Percentiles rank a stretch among this genome's conserved stretches.
phyloP scores from a whole-genome alignment of 2,888 invertebrate species.

The Cerastoderma edule region DNA sequence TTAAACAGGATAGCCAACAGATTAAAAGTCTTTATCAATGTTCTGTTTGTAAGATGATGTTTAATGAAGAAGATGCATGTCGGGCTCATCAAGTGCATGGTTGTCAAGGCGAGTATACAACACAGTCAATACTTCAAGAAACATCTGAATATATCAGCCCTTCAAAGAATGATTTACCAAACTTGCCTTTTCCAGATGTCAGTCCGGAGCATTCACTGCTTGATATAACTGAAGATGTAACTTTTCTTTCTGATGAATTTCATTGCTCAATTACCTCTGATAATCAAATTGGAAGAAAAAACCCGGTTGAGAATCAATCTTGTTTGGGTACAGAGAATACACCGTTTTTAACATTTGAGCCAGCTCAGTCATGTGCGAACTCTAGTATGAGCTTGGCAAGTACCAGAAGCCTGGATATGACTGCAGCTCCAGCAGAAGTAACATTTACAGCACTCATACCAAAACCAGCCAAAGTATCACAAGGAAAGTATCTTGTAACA shows the following conservation, averaged over 20 bases:
- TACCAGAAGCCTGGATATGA: not conserved
- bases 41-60: slow-evolving; percentile 45
- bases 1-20: slow-evolving; percentile 4
- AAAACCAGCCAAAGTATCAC: slow-evolving; percentile 30
- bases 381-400: not conserved
- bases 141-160: not conserved
- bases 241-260: slow-evolving; percentile 8
- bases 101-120: slow-evolving; percentile 32
- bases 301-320: slow-evolving; percentile 6
- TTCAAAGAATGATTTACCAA: slow-evolving; percentile 6
- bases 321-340: too few species aligned
- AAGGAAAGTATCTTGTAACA: slow-evolving; percentile 23
- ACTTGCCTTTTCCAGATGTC: slow-evolving; percentile 35
- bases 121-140: slow-evolving; percentile 16
- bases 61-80: slow-evolving; percentile 40
- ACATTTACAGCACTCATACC: slow-evolving; percentile 29
- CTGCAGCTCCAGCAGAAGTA: slow-evolving; percentile 7
- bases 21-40: slow-evolving; percentile 52
- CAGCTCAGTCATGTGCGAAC: not conserved
- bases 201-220: slow-evolving; percentile 26
- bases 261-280: not conserved
- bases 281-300: too few species aligned
- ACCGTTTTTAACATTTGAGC: not conserved
- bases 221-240: slow-evolving; percentile 14
- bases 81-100: slow-evolving; percentile 35